These are phyloP conservation scores for Thereva nobilitata DNA, from an alignment of 2,888 invertebrate species.

Conservation along the genomic window DNA sequence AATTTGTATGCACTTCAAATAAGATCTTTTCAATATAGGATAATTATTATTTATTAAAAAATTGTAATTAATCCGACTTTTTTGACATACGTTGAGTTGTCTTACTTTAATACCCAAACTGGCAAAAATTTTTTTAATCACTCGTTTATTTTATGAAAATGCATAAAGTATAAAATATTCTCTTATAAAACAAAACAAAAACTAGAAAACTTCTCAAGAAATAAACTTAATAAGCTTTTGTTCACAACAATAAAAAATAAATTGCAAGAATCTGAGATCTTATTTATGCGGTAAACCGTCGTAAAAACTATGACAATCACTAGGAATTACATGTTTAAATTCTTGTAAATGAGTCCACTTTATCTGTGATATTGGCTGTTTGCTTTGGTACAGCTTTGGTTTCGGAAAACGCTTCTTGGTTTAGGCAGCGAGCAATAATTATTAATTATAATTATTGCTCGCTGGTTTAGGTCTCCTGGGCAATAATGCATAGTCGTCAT, in stretches of 20 bases:
- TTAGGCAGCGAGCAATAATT: too few species aligned
- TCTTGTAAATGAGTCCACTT: conserved; percentile 15
- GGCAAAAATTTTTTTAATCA: too few species aligned
- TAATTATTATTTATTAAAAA: too few species aligned
- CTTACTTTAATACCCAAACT: too few species aligned
- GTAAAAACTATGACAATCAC: conserved; percentile 14
- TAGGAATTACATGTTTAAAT: conserved; percentile 4
- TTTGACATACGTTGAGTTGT: too few species aligned
- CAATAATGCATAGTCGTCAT: not conserved
- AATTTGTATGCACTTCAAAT: too few species aligned
- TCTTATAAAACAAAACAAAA: not conserved
- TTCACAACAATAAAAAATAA: not conserved
- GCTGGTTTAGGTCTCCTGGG: conserved; percentile 1
- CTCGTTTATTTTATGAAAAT: not conserved
- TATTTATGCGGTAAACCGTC: not conserved
- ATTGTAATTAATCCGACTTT: too few species aligned
- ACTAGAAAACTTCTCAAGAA: too few species aligned
- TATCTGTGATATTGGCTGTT: not conserved
- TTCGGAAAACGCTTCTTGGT: not conserved
- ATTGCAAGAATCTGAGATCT: not conserved
- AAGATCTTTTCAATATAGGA: too few species aligned
- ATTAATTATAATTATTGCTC: too few species aligned
- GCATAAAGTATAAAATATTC: not conserved
- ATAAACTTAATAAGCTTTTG: not conserved
- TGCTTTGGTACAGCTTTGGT: not conserved